These are phyloP conservation scores for Magallana nippona DNA, from an alignment of 2,888 invertebrate species.

Conservation along the genomic window DNA sequence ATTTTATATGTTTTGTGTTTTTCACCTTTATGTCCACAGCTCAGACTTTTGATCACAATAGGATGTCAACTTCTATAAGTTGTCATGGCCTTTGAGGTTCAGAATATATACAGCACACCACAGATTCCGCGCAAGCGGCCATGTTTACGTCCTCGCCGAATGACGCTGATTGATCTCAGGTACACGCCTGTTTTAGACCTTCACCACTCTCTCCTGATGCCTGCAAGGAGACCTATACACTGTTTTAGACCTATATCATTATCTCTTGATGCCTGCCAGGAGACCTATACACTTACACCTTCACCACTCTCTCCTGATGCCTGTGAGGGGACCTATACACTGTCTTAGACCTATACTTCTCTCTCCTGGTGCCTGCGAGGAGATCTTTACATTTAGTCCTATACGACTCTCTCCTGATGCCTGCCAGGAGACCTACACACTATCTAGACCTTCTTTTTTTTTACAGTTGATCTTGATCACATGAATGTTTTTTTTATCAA, in stretches of 20 bases:
- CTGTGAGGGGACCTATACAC: too few relatives aligned
- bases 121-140: conserved; percentile 69
- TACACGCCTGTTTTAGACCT: conserved; percentile 52
- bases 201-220: conserved; percentile 6
- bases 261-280: not conserved
- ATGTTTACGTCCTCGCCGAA: conserved; percentile 63
- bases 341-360: too few relatives aligned
- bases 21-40: conserved; percentile 33
- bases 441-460: not conserved
- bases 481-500: not conserved
- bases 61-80: conserved; percentile 26
- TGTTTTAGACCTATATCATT: too few relatives aligned
- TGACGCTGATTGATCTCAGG: conserved; percentile 75
- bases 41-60: conserved; percentile 23
- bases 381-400: not conserved
- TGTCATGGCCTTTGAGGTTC: conserved; percentile 66
- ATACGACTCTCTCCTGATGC: conserved; percentile 9
- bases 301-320: conserved; percentile 22
- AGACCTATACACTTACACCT: not conserved
- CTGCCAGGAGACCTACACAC: not conserved
- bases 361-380: conserved; percentile 10
- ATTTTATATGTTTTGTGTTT: conserved; percentile 31
- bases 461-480: not conserved
- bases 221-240: not conserved
- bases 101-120: conserved; percentile 75